Conservation (phyloP, 2,113 vertebrate species). For the Pachypanchax playfairii region DNA sequence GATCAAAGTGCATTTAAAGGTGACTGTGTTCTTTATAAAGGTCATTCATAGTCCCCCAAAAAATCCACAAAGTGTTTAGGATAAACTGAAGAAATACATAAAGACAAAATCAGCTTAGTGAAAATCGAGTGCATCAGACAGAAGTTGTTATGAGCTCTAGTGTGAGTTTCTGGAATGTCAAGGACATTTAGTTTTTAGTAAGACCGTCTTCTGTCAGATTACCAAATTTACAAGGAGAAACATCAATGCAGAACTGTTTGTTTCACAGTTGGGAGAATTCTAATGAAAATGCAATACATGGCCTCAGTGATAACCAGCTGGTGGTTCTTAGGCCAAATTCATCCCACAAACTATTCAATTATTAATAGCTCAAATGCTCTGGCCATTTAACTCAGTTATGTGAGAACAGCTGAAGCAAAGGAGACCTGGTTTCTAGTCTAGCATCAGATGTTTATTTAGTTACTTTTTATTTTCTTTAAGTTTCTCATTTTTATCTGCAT, state of each 20-base stretch:
- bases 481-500: no score
- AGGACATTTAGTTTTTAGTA: not conserved
- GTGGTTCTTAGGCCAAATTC: no score
- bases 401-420: no score
- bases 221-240: constrained; percentile 6
- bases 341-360: no score
- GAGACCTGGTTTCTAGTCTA: no score
- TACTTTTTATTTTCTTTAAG: not conserved
- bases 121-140: not conserved
- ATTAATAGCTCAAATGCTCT: no score
- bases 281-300: not conserved
- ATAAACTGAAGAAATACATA: not conserved
- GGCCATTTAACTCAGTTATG: no score
- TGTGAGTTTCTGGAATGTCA: constrained; percentile 15
- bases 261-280: no score
- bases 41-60: not conserved
- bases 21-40: not conserved
- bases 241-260: constrained; percentile 7
- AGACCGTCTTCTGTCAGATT: not conserved
- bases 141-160: constrained; percentile 1
- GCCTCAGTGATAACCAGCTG: no score
- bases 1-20: not conserved
- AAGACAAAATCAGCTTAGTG: not conserved
- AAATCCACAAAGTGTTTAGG: no score
- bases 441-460: not conserved